Conservation (phyloP, 2,888 invertebrate species). For the Scrobipalpa costella region DNA sequence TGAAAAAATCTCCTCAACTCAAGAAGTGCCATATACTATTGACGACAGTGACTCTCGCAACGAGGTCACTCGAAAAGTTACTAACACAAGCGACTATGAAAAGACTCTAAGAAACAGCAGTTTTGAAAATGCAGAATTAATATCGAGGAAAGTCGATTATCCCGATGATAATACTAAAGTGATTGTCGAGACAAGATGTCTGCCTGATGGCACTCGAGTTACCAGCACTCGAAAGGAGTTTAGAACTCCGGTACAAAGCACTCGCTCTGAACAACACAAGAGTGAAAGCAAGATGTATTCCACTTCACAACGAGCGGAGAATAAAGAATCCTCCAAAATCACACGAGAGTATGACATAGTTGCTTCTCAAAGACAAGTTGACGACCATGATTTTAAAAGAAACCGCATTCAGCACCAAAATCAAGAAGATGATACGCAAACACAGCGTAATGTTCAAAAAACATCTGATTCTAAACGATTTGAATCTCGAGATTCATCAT, state of each 20-base stretch:
- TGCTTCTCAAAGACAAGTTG: constrained; percentile 62
- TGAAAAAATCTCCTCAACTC: constrained; percentile 62
- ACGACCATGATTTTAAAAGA: constrained; percentile 58
- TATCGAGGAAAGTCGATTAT: constrained; percentile 81
- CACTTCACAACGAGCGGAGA: constrained; percentile 50
- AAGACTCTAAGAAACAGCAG: constrained; percentile 47
- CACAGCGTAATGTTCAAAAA: constrained; percentile 30
- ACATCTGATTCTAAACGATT: constrained; percentile 31
- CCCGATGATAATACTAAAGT: constrained; percentile 85
- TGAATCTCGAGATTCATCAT: constrained; percentile 21
- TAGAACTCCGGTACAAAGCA: constrained; percentile 62
- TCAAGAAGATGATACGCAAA: constrained; percentile 42
- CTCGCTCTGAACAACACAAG: constrained; percentile 58
- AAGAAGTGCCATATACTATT: constrained; percentile 62
- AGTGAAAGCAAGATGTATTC: constrained; percentile 57
- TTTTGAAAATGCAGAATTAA: constrained; percentile 69
- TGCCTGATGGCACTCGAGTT: constrained; percentile 84
- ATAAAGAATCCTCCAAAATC: constrained; percentile 52
- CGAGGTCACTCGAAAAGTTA: constrained; percentile 30
- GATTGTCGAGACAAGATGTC: constrained; percentile 83
- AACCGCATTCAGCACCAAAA: constrained; percentile 44
- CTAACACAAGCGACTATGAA: constrained; percentile 50
- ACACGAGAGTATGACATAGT: constrained; percentile 57
- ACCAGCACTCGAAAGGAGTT: constrained; percentile 86
- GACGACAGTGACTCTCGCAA: constrained; percentile 47